Evolutionary conservation across 30 jellyfish, hydroid and myxozoan genomes (phyloP).

Genomic region (Nemopilema nomurai): DNA sequence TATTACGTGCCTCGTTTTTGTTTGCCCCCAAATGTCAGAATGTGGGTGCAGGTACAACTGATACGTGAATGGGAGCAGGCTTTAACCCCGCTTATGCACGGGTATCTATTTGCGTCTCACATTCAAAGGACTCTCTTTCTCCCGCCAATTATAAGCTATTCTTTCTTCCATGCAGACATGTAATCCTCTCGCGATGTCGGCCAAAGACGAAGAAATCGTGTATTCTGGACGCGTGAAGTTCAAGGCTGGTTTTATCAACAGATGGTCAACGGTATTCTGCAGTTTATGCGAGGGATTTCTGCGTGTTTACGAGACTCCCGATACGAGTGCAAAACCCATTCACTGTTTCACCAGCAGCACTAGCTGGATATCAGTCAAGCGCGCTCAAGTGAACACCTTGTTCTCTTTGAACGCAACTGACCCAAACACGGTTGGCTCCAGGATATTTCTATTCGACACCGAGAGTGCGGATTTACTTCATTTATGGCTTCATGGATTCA

Average conservation of each 20-base stretch:
- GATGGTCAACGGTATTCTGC: constrained; percentile 50
- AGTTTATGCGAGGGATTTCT: constrained; percentile 18
- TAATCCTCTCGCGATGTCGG: not conserved
- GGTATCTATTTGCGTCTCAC: not conserved
- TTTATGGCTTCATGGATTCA: constrained; percentile 56
- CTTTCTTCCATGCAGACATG: not conserved
- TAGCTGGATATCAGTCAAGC: constrained; percentile 64
- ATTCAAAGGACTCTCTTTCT: not conserved
- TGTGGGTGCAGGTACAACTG: not conserved
- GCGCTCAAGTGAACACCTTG: constrained; percentile 10
- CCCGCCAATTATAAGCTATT: not conserved
- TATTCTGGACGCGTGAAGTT: constrained; percentile 52
- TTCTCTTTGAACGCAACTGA: constrained; percentile 42
- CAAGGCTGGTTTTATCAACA: constrained; percentile 56
- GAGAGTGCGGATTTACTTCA: constrained; percentile 26
- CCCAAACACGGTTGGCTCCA: constrained; percentile 10
- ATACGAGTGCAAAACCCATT: not conserved
- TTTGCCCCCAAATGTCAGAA: not conserved
- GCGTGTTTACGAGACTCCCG: constrained; percentile 20
- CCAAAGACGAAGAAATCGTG: not conserved
- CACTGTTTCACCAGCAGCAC: constrained; percentile 12
- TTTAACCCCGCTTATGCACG: not conserved
- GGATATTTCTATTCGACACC: constrained; percentile 51
- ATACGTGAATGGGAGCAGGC: not conserved
- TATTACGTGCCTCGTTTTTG: not conserved